Percentiles rank a stretch among this genome's conserved stretches.
Conservation (phyloP, 2,113 vertebrate species). For the Lathamus discolor region DNA sequence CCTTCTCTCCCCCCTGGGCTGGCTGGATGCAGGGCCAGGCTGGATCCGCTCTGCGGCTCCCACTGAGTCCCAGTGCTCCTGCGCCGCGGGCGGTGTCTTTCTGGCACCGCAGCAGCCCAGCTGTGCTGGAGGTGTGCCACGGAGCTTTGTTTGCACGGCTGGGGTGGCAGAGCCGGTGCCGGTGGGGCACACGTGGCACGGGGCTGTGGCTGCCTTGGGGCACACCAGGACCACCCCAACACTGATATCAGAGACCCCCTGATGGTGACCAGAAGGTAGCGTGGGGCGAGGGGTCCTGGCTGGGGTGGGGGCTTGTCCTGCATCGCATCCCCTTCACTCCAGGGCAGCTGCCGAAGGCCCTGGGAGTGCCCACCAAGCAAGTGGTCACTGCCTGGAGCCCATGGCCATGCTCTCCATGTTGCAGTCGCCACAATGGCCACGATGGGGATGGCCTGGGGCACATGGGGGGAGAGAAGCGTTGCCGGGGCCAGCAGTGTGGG, state of each 20-base stretch:
- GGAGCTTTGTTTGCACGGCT: not conserved
- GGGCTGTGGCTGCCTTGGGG: not conserved
- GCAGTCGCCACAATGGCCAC: not conserved
- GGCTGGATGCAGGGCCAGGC: not conserved
- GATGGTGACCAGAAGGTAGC: not conserved
- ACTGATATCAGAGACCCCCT: not conserved
- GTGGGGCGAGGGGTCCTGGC: fast-evolving
- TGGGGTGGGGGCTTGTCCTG: not conserved
- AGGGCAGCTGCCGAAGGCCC: fast-evolving
- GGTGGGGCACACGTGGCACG: not conserved
- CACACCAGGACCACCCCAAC: fast-evolving
- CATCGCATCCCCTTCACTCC: not conserved
- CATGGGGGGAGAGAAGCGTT: not conserved
- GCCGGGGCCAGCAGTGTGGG: fast-evolving
- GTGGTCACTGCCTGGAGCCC: not conserved
- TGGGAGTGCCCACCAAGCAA: fast-evolving
- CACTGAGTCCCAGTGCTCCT: not conserved
- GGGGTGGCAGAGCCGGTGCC: not conserved
- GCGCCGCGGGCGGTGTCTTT: not conserved
- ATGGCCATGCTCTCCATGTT: fast-evolving
- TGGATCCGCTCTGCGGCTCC: fast-evolving
- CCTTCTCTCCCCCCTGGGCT: not conserved
- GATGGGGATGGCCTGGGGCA: fast-evolving
- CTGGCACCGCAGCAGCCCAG: not conserved
- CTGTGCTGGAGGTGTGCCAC: not conserved